These are phyloP conservation scores for Sceloporus tristichus DNA, from an alignment of 2,113 vertebrate species.

Conservation along the genomic window DNA sequence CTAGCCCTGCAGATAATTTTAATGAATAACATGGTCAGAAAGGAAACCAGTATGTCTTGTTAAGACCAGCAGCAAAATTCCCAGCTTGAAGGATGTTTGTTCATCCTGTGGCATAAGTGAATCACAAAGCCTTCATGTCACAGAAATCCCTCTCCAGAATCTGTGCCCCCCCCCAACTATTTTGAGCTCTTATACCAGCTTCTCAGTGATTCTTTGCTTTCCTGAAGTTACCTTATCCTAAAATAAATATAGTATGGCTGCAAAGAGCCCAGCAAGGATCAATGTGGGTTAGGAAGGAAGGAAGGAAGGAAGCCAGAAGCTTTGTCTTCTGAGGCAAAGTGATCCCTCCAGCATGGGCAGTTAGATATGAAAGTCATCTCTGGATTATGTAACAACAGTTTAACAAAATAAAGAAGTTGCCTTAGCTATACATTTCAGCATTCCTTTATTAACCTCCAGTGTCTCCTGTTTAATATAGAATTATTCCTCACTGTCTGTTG, in stretches of 20 bases:
- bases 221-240: slow-evolving; percentile 4
- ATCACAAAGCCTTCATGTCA: slow-evolving; percentile 16
- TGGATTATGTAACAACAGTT: slow-evolving; percentile 1
- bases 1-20: not conserved
- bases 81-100: not conserved
- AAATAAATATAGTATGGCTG: slow-evolving; percentile 6
- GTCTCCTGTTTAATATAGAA: not conserved
- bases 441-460: slow-evolving; percentile 3
- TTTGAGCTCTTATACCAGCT: slow-evolving; percentile 3
- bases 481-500: slow-evolving; percentile 8
- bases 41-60: not conserved
- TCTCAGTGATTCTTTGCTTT: slow-evolving; percentile 13
- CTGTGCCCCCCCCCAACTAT: not conserved
- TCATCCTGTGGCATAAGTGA: not conserved
- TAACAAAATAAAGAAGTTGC: slow-evolving; percentile 15
- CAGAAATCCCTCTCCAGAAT: slow-evolving; percentile 1
- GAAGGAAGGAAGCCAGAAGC: not conserved
- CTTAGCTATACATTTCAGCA: not conserved
- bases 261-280: not conserved
- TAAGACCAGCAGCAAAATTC: not conserved
- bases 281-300: not conserved
- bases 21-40: not conserved
- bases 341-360: not conserved
- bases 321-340: not conserved
- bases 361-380: slow-evolving; percentile 23